These are phyloP conservation scores for Datnioides undecimradiatus DNA, from an alignment of 2,113 vertebrate species.

Conservation along the genomic window DNA sequence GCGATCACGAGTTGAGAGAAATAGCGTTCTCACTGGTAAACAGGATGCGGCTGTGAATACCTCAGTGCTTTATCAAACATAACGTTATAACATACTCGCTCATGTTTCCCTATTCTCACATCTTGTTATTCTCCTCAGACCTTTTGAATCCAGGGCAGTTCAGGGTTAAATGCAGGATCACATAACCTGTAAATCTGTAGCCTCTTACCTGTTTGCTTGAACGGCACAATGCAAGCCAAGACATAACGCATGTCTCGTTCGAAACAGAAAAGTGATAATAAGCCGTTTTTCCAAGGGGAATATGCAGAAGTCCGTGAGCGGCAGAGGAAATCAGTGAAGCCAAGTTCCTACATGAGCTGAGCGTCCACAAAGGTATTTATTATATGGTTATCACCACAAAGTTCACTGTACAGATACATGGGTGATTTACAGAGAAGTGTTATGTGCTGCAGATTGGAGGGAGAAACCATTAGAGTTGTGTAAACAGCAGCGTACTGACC, in stretches of 20 bases:
- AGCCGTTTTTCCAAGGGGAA: background rate
- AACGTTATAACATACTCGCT: background rate
- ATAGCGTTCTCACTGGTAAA: background rate
- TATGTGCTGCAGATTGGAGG: background rate
- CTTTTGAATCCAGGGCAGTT: background rate
- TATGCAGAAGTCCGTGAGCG: background rate
- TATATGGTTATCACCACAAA: background rate
- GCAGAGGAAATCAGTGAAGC: conserved; percentile 1
- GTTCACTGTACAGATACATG: background rate
- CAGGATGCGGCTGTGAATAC: background rate
- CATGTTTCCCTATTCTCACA: background rate
- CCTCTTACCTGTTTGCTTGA: background rate
- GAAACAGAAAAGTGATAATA: conserved; percentile 1
- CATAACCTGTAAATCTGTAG: background rate
- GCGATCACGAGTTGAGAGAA: background rate
- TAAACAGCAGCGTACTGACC: background rate
- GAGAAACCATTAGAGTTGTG: background rate
- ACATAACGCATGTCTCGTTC: conserved; percentile 24
- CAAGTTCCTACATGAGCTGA: background rate
- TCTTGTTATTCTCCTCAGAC: background rate
- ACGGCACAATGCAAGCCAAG: conserved; percentile 3
- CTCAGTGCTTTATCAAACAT: background rate
- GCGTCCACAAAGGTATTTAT: background rate
- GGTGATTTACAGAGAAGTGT: background rate
- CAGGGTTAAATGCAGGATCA: background rate